A percentile compares a stretch with the other conserved stretches of the same genome.
Evolutionary conservation across 2,113 vertebrate species (phyloP).

Genomic region (Zeus faber): DNA sequence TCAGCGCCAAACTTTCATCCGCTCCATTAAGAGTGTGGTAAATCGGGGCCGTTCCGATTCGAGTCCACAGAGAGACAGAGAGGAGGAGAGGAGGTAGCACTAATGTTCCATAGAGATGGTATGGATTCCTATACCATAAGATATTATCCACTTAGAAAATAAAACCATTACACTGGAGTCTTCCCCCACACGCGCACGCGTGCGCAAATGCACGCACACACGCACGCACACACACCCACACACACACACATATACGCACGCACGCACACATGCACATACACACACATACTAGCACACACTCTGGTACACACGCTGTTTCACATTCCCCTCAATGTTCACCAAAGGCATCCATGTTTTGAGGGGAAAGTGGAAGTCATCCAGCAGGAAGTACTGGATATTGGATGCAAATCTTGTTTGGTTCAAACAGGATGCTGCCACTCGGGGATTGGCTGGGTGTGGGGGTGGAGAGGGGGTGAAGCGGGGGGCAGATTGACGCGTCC

Average conservation of each 20-base stretch:
- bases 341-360: no score
- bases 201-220: neutral
- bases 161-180: conserved; percentile 1
- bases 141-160: neutral
- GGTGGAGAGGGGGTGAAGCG: no score
- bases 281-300: no score
- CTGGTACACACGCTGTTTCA: no score
- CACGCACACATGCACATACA: neutral
- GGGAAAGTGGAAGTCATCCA: no score
- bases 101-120: neutral
- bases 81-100: neutral
- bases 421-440: no score
- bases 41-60: conserved; percentile 17
- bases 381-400: no score
- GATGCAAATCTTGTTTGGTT: no score
- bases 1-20: conserved; percentile 14
- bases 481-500: no score
- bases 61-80: conserved; percentile 4
- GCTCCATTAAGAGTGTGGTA: conserved; percentile 30
- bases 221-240: neutral
- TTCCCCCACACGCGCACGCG: neutral
- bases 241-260: neutral
- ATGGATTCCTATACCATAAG: conserved; percentile 5
- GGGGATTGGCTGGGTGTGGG: no score
- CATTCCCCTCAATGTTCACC: no score